A percentile compares a stretch with the other conserved stretches of the same genome.
phyloP scores from a whole-genome alignment of 2,113 vertebrate genomes.

The Anhinga rufa region DNA sequence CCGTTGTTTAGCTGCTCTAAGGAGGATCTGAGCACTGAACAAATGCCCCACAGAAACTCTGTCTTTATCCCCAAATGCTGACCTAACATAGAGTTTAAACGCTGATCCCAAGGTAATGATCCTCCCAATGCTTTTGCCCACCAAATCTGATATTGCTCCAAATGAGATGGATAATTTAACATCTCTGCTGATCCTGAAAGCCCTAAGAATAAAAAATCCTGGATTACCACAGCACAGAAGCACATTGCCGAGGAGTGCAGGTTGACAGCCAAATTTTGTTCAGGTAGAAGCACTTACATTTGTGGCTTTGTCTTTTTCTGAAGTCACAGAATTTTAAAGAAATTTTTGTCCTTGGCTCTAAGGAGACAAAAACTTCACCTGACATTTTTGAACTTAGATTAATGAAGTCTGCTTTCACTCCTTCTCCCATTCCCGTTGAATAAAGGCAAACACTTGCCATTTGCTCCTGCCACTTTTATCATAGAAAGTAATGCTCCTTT shows the following conservation, averaged over 20 bases:
- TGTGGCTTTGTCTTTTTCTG: not conserved
- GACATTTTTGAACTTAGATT: not conserved
- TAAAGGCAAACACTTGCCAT: not conserved
- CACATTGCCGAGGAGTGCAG: not conserved
- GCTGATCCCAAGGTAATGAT: not conserved
- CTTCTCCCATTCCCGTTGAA: not conserved
- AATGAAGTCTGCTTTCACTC: not conserved
- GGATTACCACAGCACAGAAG: not conserved
- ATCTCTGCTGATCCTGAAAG: not conserved
- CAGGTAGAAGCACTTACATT: not conserved
- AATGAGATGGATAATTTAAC: not conserved
- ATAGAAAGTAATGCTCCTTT: not conserved
- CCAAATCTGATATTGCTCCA: not conserved
- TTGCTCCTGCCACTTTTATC: not conserved
- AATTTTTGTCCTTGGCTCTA: not conserved
- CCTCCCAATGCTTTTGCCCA: fast-evolving
- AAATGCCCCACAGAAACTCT: not conserved
- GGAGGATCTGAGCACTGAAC: not conserved
- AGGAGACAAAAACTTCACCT: not conserved
- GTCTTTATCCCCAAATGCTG: not conserved
- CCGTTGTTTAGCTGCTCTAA: not conserved
- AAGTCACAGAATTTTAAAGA: not conserved
- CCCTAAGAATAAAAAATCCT: not conserved
- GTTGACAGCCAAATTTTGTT: not conserved
- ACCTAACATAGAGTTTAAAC: not conserved